phyloP scores from a whole-genome alignment of 2,113 vertebrate species.

The Castor canadensis region DNA sequence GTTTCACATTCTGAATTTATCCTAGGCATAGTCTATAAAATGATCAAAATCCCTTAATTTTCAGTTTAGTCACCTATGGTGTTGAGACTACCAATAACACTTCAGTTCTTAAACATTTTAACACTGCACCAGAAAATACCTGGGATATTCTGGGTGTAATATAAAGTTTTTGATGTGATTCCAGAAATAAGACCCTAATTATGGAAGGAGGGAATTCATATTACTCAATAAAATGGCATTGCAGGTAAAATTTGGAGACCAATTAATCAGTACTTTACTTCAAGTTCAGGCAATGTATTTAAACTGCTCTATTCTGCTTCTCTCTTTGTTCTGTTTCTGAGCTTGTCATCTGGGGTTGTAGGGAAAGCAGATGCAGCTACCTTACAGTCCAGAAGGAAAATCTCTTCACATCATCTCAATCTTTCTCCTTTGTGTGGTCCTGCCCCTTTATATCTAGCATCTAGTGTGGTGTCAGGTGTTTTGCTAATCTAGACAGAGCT shows the following conservation, averaged over 20 bases:
- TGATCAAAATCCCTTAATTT: background rate
- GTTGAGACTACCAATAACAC: background rate
- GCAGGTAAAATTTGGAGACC: background rate
- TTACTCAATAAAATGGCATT: background rate
- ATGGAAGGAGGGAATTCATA: background rate
- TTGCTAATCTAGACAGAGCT: background rate
- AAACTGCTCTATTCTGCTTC: background rate
- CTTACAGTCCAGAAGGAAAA: background rate
- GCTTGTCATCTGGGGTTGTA: background rate
- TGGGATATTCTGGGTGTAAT: background rate
- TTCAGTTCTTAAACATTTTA: background rate
- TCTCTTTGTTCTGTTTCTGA: background rate
- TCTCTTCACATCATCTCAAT: no score
- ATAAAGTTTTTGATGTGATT: background rate
- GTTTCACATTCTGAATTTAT: slow-evolving; percentile 1
- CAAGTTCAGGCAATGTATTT: background rate
- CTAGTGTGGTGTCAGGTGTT: background rate
- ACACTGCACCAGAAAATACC: background rate
- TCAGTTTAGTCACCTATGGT: background rate
- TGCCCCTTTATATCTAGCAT: background rate
- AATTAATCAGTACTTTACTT: background rate
- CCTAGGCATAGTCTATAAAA: background rate
- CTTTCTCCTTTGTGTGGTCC: background rate
- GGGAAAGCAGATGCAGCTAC: background rate
- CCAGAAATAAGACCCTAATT: background rate